Base-by-base conservation (phyloP, 2,797 vertebrate genomes). In the Siniperca scherzeri region DNA sequence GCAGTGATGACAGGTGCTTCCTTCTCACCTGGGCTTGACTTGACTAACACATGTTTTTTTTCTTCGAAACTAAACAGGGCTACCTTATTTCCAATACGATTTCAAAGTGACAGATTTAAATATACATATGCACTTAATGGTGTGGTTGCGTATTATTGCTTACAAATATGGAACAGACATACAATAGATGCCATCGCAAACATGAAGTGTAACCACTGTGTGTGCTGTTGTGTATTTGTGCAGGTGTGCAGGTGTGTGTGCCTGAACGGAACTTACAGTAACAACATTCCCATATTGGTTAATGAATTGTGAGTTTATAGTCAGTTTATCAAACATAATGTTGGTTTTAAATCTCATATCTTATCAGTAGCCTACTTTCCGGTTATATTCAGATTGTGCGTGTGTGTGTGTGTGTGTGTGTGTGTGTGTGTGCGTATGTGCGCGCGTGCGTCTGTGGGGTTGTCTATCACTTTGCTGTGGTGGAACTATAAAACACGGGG, bases 1-100 rank as follows among this genome's bases (percentile, higher is more conserved):
- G 38, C 22, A 30, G 48, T 66, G 62, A 56, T 70, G 77, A 84
- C 68, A 77, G 55, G 52, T 11, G 64, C 73, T 81, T 81, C 81
- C 74, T 81, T n/a, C 46, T 81, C 25, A 75, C 78, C 78, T 85
- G 66, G 21, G 7, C 77, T 6, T 59, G 19, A 30, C 22, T 3
- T 68, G 25, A 73, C 57, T 1, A 68, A 8, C 40, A 50, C 14
- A 33, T 1, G 2, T 38, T 33, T 46, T 25, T 22, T 13, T 36
- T 42, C 11, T 33, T 22, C 4, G 21, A 4, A 22, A 59, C 2
- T 19, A 4, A 53, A 50, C 3, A 36, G 10, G 33, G 1, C 7
- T 7, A 14, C 16, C 12, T 46, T 38, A 30, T 52, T 60, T 46
- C 7, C 55, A 42, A 62, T 30, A 13, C 4, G 9, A n/a, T 22